phyloP scores from a whole-genome alignment of 1,140 invertebrate genomes.

The Laodelphax striatellus region DNA sequence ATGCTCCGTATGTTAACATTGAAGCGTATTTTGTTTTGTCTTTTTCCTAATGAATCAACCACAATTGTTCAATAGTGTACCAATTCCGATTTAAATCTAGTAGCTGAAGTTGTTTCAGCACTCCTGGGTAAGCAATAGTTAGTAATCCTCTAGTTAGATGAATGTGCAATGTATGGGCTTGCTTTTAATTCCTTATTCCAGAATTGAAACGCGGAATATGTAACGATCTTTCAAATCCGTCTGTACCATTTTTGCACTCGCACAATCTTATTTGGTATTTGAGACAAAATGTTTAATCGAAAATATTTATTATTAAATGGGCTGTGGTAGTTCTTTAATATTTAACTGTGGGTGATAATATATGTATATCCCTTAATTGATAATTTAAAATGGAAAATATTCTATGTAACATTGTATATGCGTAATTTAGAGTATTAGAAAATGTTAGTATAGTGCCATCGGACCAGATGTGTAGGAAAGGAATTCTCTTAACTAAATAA shows the following conservation, averaged over 20 bases:
- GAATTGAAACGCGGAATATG: not conserved
- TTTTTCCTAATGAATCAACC: slow-evolving; percentile 1
- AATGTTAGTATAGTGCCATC: slow-evolving; percentile 11
- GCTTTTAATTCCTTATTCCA: not conserved
- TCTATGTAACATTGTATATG: not conserved
- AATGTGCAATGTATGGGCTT: not conserved
- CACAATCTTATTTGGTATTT: slow-evolving; percentile 13
- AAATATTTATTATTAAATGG: slow-evolving; percentile 14
- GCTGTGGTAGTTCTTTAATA: slow-evolving; percentile 15
- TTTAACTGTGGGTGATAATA: slow-evolving; percentile 15
- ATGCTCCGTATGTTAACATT: not conserved
- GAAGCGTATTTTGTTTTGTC: not conserved
- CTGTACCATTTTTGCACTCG: slow-evolving; percentile 13
- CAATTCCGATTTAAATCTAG: not conserved
- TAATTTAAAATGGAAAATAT: too few species aligned
- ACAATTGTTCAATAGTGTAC: not conserved
- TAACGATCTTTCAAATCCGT: slow-evolving; percentile 12
- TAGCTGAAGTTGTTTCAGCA: not conserved
- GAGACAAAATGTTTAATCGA: slow-evolving; percentile 5
- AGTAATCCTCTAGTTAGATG: not conserved
- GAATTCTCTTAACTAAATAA: too few species aligned
- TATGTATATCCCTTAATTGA: not conserved
- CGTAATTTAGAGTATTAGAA: not conserved
- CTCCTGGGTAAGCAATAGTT: not conserved
- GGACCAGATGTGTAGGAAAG: slow-evolving; percentile 2